These are phyloP conservation scores for Calidris pugnax DNA, from an alignment of 2,113 vertebrate species.

Conservation along the genomic window DNA sequence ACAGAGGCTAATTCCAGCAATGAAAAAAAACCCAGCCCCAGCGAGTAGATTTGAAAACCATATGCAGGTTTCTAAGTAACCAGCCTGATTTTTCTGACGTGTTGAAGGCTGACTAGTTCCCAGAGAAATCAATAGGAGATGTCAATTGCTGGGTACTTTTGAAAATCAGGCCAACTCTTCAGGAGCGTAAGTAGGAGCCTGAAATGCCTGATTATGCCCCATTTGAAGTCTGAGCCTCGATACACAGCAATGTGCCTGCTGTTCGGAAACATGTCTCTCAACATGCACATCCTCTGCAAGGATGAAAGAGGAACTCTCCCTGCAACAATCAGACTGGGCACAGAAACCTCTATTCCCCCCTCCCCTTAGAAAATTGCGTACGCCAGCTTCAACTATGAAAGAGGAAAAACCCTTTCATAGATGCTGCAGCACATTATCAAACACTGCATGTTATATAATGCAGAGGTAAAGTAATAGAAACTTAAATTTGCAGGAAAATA, in stretches of 20 bases:
- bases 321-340: not conserved
- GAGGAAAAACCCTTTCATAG: not conserved
- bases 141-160: not conserved
- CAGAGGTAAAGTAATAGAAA: not conserved
- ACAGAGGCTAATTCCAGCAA: not conserved
- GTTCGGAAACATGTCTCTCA: not conserved
- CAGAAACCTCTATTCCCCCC: not conserved
- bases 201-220: conserved; percentile 14
- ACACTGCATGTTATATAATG: not conserved
- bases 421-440: not conserved
- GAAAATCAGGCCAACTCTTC: conserved; percentile 28
- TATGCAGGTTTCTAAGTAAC: conserved; percentile 14
- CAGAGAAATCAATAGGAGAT: not conserved
- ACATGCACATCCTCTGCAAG: not conserved
- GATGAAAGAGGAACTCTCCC: not conserved
- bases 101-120: not conserved
- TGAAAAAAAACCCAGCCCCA: not conserved
- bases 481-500: not conserved
- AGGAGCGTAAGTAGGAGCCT: not conserved
- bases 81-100: not conserved
- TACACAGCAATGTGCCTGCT: not conserved
- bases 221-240: not conserved
- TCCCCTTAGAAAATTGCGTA: not conserved
- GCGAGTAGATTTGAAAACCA: not conserved
- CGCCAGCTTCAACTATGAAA: not conserved